phyloP scores from a whole-genome alignment of 2,797 vertebrate genomes.

The Sebastolobus altivelis region DNA sequence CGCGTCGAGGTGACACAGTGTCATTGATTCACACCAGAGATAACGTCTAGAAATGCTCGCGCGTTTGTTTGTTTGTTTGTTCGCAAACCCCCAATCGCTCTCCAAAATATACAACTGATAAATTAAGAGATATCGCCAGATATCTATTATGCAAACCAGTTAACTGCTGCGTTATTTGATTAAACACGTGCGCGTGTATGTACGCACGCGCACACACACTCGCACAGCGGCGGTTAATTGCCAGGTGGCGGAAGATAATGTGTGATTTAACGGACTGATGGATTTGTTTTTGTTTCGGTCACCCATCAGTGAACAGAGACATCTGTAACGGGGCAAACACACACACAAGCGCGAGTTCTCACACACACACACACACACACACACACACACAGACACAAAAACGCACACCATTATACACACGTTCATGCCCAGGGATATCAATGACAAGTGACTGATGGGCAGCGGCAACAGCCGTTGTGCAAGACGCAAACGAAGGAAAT shows the following conservation, averaged over 20 bases:
- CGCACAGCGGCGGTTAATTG: slow-evolving; percentile 79
- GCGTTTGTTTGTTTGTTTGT: slow-evolving; percentile 34
- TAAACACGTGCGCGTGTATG: slow-evolving; percentile 53
- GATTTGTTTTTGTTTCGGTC: slow-evolving; percentile 84
- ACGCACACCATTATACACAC: slow-evolving; percentile 47
- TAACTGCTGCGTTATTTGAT: slow-evolving; percentile 73
- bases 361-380: slow-evolving; percentile 21
- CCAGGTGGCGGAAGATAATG: slow-evolving; percentile 84
- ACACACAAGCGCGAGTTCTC: slow-evolving; percentile 36
- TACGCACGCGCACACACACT: slow-evolving; percentile 33
- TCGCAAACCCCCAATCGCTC: slow-evolving; percentile 37
- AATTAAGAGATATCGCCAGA: slow-evolving; percentile 74
- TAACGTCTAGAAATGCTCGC: not conserved
- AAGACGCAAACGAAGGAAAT: slow-evolving; percentile 45
- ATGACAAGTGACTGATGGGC: slow-evolving; percentile 65
- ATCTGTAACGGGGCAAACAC: slow-evolving; percentile 74
- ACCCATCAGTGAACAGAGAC: slow-evolving; percentile 79
- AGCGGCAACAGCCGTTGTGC: slow-evolving; percentile 50
- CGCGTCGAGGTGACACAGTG: slow-evolving; percentile 58
- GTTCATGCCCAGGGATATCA: slow-evolving; percentile 51
- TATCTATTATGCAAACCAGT: slow-evolving; percentile 72
- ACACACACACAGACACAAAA: slow-evolving; percentile 15
- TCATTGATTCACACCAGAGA: slow-evolving; percentile 29
- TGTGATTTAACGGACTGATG: slow-evolving; percentile 84
- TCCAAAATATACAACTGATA: slow-evolving; percentile 64